Evolutionary conservation across 2,797 vertebrate species (phyloP), one percentile per base, ranked within the genome.

Genomic region (Spinus olivaceus): DNA sequence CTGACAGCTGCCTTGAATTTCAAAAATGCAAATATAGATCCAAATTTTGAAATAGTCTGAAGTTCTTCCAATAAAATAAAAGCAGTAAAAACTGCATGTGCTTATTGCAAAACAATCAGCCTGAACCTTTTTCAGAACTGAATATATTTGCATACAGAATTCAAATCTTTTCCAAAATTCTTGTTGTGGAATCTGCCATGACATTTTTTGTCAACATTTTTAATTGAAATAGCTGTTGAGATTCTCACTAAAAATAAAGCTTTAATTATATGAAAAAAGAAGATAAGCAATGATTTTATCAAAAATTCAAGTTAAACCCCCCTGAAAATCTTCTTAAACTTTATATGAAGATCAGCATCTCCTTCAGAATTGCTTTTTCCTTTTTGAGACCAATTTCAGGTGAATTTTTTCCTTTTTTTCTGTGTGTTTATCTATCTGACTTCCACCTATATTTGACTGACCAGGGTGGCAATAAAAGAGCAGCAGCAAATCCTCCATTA

Each of bases 51-150:
- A 92, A 92, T n/a, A 79, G 10, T 60, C 33, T 91, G 80, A 94
- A 63, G 24, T 51, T 94, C 44, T 81, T 95, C 92, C 94, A 94
- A 66, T 46, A 70, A 95, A 73, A 92, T 53, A 80, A 86, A 94
- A 82, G 51, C 91, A 80, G 44, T 67, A 69, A 82, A 93, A 66
- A 30, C 44, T 54, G 4, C 51, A 59, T 85, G 82, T 63, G 60
- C 56, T 89, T 88, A 85, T 73, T 70, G 78, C 37, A 92, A 87
- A 95, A 91, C 70, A 66, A 85, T 87, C 79, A 88, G 11, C 7
- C 66, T 82, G 63, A 92, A 87, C 13, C n/a, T 60, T 85, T 94
- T 86, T 63, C 2, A 53, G 61, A 90, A 65, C 47, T 18, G 37
- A 91, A 80, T 71, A 71, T 79, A 71, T 96, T 93, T 94, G 53